Conservation (phyloP, 2,113 vertebrate genomes). For the Craseonycteris thonglongyai region DNA sequence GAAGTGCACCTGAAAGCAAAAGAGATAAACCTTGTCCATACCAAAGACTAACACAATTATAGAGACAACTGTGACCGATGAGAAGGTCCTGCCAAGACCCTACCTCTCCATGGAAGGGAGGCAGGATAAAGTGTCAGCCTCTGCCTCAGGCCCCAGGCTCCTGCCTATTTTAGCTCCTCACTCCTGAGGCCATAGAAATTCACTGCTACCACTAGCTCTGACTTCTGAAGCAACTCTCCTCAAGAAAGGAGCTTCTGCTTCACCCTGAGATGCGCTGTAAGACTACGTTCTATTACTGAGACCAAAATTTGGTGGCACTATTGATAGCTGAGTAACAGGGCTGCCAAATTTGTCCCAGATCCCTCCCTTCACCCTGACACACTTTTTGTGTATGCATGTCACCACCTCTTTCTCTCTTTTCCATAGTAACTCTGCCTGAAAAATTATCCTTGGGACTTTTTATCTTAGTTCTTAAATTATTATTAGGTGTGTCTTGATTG, state of each 20-base stretch:
- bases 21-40: neutral
- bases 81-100: neutral
- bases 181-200: neutral
- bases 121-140: neutral
- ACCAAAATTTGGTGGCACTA: neutral
- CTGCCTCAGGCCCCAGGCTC: neutral
- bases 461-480: neutral
- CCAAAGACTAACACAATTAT: neutral
- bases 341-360: neutral
- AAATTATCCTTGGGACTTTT: neutral
- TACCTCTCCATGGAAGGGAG: neutral
- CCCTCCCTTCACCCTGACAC: neutral
- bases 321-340: neutral
- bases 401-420: neutral
- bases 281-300: neutral
- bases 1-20: neutral
- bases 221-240: neutral
- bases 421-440: neutral
- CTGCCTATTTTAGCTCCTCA: neutral
- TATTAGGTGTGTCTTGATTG: neutral
- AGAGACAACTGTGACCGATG: neutral
- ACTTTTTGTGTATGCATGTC: neutral
- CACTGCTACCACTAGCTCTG: neutral
- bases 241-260: neutral
- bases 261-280: neutral